phyloP scores from a whole-genome alignment of 2,888 invertebrate genomes.

The Diplazon laetatorius region DNA sequence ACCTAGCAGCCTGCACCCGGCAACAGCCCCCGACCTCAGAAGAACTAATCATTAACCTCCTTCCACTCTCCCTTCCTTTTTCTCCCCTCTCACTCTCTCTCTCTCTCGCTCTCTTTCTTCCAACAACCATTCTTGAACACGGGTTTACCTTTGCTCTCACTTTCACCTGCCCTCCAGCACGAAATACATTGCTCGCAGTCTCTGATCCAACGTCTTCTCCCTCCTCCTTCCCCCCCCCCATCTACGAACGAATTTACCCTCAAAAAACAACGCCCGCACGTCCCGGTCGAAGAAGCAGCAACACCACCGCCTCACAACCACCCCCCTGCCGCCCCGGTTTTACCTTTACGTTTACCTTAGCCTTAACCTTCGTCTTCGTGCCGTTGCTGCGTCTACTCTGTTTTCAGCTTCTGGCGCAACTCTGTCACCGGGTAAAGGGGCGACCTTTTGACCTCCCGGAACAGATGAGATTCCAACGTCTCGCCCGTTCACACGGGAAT shows the following conservation, averaged over 20 bases:
- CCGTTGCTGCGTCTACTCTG: slow-evolving; percentile 20
- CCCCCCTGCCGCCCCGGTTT: too few species aligned
- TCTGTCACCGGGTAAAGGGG: slow-evolving; percentile 65
- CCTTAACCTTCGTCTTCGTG: slow-evolving; percentile 61
- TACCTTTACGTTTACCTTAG: slow-evolving; percentile 69
- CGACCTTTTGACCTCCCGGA: slow-evolving; percentile 63
- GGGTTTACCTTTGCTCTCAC: slow-evolving; percentile 72
- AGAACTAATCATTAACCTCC: slow-evolving; percentile 81
- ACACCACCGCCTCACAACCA: too few species aligned
- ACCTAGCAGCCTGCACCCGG: slow-evolving; percentile 79
- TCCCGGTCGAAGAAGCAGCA: slow-evolving; percentile 59
- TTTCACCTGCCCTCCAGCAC: slow-evolving; percentile 73
- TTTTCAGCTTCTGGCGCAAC: slow-evolving; percentile 46
- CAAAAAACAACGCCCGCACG: slow-evolving; percentile 57
- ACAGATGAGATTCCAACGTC: slow-evolving; percentile 55
- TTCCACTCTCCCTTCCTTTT: slow-evolving; percentile 69
- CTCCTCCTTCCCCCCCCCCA: slow-evolving; percentile 13
- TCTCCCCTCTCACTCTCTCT: slow-evolving; percentile 45
- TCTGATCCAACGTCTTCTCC: slow-evolving; percentile 36
- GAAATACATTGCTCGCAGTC: slow-evolving; percentile 30
- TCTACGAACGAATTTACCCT: slow-evolving; percentile 50
- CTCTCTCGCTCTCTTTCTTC: slow-evolving; percentile 73
- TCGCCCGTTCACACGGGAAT: slow-evolving; percentile 42
- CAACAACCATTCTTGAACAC: slow-evolving; percentile 54
- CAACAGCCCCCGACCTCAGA: slow-evolving; percentile 81